Conservation (phyloP, 2,113 vertebrate species). For the Platanista minor region DNA sequence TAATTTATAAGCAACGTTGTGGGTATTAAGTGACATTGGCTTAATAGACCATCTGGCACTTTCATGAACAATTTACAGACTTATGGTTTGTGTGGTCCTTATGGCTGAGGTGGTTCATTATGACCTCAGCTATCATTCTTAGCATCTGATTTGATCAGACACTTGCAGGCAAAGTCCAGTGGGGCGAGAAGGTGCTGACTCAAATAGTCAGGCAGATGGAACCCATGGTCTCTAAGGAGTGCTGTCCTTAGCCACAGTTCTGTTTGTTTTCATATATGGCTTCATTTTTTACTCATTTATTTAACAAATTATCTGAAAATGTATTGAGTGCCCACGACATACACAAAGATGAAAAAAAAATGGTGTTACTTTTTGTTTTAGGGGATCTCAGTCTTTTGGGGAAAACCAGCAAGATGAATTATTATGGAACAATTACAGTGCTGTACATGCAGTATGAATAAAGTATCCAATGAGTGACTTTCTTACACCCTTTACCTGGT, state of each 20-base stretch:
- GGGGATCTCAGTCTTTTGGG: neutral
- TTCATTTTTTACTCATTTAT: neutral
- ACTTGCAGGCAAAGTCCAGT: neutral
- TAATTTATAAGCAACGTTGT: neutral
- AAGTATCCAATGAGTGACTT: neutral
- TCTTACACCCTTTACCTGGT: neutral
- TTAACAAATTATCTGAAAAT: neutral
- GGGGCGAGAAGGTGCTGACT: neutral
- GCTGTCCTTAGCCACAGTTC: neutral
- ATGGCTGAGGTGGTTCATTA: neutral
- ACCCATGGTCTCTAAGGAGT: neutral
- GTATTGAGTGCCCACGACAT: neutral
- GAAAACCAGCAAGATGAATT: neutral
- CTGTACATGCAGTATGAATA: neutral
- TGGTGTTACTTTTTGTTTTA: neutral
- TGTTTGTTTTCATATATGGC: neutral
- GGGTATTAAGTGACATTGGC: conserved; percentile 7
- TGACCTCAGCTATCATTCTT: neutral
- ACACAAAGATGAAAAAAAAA: neutral
- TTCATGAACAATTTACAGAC: conserved; percentile 23
- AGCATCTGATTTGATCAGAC: neutral
- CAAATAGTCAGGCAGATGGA: neutral
- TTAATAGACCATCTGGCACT: neutral
- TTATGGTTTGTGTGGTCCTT: neutral
- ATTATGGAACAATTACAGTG: neutral